phyloP scores from a whole-genome alignment of 37 sponge, comb jelly and placozoan genomes.

The Tethya wilhelma region DNA sequence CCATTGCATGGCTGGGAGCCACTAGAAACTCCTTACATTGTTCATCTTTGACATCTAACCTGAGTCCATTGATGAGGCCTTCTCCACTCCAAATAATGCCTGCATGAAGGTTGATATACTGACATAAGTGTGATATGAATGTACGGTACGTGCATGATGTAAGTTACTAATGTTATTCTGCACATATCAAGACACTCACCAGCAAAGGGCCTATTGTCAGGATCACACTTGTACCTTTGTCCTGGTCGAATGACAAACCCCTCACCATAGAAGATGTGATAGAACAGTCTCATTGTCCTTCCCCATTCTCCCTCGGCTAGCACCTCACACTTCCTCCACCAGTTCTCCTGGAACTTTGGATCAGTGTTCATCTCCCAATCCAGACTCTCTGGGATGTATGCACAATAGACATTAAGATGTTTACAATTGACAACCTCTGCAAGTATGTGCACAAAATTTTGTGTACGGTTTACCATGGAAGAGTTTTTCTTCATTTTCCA shows the following conservation, averaged over 20 bases:
- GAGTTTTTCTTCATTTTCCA: slow-evolving; percentile 54
- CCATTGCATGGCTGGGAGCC: slow-evolving; percentile 41
- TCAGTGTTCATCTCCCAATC: slow-evolving; percentile 82
- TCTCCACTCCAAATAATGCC: slow-evolving; percentile 90
- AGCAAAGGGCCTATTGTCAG: slow-evolving; percentile 64
- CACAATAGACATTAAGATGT: background rate
- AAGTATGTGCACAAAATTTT: background rate
- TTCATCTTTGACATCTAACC: background rate
- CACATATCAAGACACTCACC: too few relatives aligned
- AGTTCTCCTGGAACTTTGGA: slow-evolving; percentile 43
- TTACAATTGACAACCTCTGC: background rate
- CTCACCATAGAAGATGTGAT: slow-evolving; percentile 90
- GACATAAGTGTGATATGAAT: too few relatives aligned
- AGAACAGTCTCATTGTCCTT: slow-evolving; percentile 63
- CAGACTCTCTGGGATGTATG: slow-evolving; percentile 69
- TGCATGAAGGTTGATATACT: background rate
- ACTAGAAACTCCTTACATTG: slow-evolving; percentile 75
- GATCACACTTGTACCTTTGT: slow-evolving; percentile 20
- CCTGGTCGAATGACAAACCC: slow-evolving; percentile 68
- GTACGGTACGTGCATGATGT: too few relatives aligned
- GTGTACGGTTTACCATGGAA: slow-evolving; percentile 9
- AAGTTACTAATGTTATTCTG: too few relatives aligned
- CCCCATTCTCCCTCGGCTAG: slow-evolving; percentile 81
- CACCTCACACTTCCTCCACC: slow-evolving; percentile 76
- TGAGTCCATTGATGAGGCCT: slow-evolving; percentile 67